Evolutionary conservation across 2,113 vertebrate species (phyloP).

Genomic region (Recurvirostra avosetta): DNA sequence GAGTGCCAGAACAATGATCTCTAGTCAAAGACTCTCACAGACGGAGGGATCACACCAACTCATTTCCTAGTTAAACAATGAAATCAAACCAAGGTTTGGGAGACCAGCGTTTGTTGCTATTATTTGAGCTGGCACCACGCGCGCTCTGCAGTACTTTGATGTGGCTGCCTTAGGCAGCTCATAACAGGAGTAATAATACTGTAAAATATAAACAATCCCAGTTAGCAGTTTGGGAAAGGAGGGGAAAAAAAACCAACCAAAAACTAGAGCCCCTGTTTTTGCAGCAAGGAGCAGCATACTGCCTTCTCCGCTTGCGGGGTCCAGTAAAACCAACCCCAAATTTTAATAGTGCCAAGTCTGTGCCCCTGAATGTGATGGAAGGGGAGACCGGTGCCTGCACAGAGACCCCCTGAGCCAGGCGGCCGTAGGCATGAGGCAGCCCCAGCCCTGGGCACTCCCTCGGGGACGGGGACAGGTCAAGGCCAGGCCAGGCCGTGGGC

Average conservation of each 20-base stretch:
- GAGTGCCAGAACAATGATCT: constrained; percentile 59
- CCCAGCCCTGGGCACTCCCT: background rate
- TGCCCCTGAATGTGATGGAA: background rate
- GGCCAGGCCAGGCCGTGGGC: fast-evolving
- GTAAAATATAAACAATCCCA: constrained; percentile 67
- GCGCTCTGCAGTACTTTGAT: constrained; percentile 59
- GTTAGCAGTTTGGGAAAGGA: constrained; percentile 18
- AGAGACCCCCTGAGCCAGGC: background rate
- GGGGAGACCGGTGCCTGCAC: background rate
- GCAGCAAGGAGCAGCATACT: background rate
- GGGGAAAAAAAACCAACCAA: background rate
- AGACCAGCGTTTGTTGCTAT: constrained; percentile 46
- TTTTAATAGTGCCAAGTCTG: background rate
- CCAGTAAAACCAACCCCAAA: background rate
- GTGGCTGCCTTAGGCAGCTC: constrained; percentile 67
- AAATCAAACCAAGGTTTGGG: constrained; percentile 67
- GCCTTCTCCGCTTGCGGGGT: background rate
- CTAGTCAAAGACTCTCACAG: constrained; percentile 40
- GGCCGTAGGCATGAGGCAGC: fast-evolving
- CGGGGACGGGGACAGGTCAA: fast-evolving
- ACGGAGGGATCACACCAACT: constrained; percentile 52
- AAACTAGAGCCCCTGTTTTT: background rate
- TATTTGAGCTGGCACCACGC: constrained; percentile 28
- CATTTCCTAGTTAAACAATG: constrained; percentile 68
- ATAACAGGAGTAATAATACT: constrained; percentile 61